These are phyloP conservation scores for Trichopoda pennipes DNA, from an alignment of 2,888 invertebrate species.

Conservation along the genomic window DNA sequence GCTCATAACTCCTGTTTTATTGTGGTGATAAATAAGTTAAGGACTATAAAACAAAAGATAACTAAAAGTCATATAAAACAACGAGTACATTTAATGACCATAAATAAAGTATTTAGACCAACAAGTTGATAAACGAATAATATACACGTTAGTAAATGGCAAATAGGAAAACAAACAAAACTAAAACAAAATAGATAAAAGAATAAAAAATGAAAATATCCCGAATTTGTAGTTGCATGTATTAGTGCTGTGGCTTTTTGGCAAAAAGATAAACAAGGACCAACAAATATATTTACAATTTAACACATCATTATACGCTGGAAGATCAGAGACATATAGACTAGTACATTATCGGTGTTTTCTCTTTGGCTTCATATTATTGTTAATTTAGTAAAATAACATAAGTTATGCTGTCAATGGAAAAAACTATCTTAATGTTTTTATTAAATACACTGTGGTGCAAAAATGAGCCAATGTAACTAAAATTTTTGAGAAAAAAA, in stretches of 20 bases:
- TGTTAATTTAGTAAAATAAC: slow-evolving; percentile 9
- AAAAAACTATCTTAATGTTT: background rate
- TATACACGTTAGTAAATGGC: slow-evolving; percentile 22
- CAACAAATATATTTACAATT: slow-evolving; percentile 26
- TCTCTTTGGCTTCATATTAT: background rate
- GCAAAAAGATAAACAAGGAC: slow-evolving; percentile 7
- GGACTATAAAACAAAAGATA: slow-evolving; percentile 2
- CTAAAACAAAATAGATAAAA: background rate
- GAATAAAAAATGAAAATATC: background rate
- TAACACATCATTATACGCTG: slow-evolving; percentile 39
- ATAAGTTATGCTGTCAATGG: background rate
- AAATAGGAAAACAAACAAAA: background rate
- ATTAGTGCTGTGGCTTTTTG: slow-evolving; percentile 42
- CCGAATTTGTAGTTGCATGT: slow-evolving; percentile 1
- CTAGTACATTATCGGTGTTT: slow-evolving; percentile 2
- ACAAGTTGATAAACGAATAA: slow-evolving; percentile 59
- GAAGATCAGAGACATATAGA: slow-evolving; percentile 9
- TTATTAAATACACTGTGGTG: background rate
- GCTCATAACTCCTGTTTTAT: slow-evolving; percentile 8
- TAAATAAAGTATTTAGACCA: slow-evolving; percentile 62
- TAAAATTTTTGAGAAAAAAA: background rate
- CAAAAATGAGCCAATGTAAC: too few relatives aligned
- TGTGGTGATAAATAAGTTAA: slow-evolving; percentile 9
- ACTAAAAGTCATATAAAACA: background rate
- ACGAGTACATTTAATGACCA: slow-evolving; percentile 24